These are phyloP conservation scores for Silurus glanis DNA, from an alignment of 2,113 vertebrate species.

Conservation along the genomic window DNA sequence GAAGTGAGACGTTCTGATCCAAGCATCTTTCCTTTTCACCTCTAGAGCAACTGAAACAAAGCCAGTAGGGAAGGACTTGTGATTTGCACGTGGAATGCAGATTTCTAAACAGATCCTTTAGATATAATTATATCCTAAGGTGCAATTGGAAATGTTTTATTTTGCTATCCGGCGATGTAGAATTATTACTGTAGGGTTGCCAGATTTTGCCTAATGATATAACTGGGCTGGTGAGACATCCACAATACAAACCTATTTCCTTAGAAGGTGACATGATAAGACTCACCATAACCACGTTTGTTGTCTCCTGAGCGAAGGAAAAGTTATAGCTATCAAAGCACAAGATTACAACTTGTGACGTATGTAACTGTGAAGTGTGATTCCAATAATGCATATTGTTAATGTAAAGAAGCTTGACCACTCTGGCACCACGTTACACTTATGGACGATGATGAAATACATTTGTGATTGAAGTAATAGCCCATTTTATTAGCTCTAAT, in stretches of 20 bases:
- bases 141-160: not conserved
- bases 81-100: not conserved
- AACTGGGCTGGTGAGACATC: not conserved
- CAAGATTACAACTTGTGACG: not conserved
- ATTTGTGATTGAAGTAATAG: too few relatives aligned
- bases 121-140: not conserved
- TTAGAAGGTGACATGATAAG: not conserved
- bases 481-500: too few relatives aligned
- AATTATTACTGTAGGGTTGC: too few relatives aligned
- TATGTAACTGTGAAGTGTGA: not conserved
- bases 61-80: not conserved
- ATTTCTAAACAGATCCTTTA: not conserved
- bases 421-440: too few relatives aligned
- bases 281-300: not conserved
- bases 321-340: too few relatives aligned
- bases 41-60: slow-evolving; percentile 55
- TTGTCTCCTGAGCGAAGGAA: not conserved
- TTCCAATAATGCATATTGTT: too few relatives aligned
- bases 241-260: not conserved
- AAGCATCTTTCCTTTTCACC: slow-evolving; percentile 49
- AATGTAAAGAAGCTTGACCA: too few relatives aligned
- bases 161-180: not conserved
- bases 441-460: too few relatives aligned
- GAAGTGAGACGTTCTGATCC: slow-evolving; percentile 53
- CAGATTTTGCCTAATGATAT: not conserved